A percentile compares a stretch with the other conserved stretches of the same genome.
Conservation (phyloP, 2,797 vertebrate species). For the Galagoides demidoff region DNA sequence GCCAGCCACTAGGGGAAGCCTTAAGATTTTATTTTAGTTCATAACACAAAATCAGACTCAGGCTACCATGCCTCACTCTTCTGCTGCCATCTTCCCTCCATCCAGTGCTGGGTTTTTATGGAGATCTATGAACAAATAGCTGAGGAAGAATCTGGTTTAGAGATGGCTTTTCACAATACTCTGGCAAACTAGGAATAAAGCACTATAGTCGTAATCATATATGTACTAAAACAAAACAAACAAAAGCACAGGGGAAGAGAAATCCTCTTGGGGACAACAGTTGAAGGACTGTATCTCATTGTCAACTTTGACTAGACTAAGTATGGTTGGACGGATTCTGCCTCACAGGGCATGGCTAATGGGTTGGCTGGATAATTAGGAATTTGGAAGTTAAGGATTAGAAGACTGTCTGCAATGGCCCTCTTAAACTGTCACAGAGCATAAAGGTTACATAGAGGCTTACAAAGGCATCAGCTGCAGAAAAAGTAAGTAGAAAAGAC, state of each 20-base stretch:
- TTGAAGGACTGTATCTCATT: not conserved
- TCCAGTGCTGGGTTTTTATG: not conserved
- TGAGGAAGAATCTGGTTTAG: not conserved
- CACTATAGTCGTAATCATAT: not conserved
- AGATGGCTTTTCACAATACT: not conserved
- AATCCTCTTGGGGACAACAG: not conserved
- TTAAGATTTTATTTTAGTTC: no score
- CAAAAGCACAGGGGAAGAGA: not conserved
- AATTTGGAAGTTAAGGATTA: slow-evolving; percentile 37
- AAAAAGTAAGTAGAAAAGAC: not conserved
- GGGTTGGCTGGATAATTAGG: not conserved
- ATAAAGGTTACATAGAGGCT: not conserved
- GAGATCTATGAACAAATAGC: not conserved
- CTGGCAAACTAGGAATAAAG: not conserved
- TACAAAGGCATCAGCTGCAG: not conserved
- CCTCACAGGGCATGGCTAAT: not conserved
- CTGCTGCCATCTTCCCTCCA: not conserved
- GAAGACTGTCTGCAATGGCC: not conserved
- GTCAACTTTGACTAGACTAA: not conserved
- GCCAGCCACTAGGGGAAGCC: no score
- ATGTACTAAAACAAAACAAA: not conserved
- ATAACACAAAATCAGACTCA: not conserved
- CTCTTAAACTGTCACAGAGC: not conserved
- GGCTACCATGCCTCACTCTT: not conserved
- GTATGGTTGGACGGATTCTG: not conserved